These are phyloP conservation scores for Tetheella fluctuosa DNA, from an alignment of 2,888 invertebrate species.

Conservation along the genomic window DNA sequence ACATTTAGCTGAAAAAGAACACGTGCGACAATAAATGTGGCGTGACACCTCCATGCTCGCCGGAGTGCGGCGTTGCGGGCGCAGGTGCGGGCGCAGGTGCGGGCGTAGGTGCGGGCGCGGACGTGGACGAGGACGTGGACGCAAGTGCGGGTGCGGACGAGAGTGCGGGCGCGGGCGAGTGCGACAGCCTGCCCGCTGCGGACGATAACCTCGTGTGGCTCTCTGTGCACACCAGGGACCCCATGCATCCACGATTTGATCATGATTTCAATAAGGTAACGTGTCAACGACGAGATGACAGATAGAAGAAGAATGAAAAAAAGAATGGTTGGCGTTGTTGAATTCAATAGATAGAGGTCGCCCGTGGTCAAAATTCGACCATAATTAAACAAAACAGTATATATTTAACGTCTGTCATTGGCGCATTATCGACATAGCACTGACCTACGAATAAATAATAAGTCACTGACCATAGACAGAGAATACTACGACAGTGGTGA, in stretches of 20 bases:
- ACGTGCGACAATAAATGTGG: slow-evolving; percentile 70
- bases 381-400: too few species aligned
- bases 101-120: slow-evolving; percentile 17
- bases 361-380: too few species aligned
- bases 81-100: slow-evolving; percentile 18
- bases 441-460: too few species aligned
- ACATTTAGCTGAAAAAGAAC: slow-evolving; percentile 23
- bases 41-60: slow-evolving; percentile 87
- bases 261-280: slow-evolving; percentile 85
- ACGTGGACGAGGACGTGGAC: neutral
- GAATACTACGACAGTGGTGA: too few species aligned
- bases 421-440: too few species aligned
- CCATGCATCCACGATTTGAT: slow-evolving; percentile 86
- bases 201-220: slow-evolving; percentile 89
- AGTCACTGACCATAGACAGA: too few species aligned
- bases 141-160: neutral
- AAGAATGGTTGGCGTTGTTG: too few species aligned
- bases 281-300: too few species aligned
- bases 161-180: neutral
- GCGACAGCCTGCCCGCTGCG: slow-evolving; percentile 45
- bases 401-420: too few species aligned
- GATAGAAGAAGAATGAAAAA: too few species aligned
- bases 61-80: slow-evolving; percentile 55
- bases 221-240: slow-evolving; percentile 87
- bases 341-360: too few species aligned